Conservation (phyloP, 1,140 invertebrate genomes). For the Octopus sinensis region DNA sequence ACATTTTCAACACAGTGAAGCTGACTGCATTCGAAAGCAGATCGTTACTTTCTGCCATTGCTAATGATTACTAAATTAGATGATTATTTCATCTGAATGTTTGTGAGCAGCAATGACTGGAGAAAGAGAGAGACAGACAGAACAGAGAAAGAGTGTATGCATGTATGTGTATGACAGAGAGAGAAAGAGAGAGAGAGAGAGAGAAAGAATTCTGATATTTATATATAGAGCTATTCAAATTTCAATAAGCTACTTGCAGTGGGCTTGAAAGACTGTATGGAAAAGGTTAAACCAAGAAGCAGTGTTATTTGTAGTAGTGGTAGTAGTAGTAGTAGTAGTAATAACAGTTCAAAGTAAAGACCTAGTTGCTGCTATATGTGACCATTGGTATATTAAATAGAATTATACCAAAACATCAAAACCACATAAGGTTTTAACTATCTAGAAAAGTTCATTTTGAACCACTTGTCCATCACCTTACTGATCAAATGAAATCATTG, state of each 20-base stretch:
- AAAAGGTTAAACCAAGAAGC: neutral
- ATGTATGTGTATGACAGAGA: neutral
- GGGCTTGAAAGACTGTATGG: neutral
- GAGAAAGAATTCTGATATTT: neutral
- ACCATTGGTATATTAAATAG: neutral
- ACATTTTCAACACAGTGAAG: too few species aligned
- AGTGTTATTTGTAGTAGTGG: neutral
- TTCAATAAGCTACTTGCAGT: neutral
- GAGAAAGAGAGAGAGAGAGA: neutral
- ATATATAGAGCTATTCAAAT: neutral
- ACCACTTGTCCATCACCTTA: neutral
- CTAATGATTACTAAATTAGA: too few species aligned
- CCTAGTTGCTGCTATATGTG: neutral
- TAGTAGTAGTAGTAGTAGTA: conserved; percentile 5
- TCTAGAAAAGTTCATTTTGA: neutral
- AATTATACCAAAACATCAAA: neutral
- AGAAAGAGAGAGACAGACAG: too few species aligned
- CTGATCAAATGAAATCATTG: neutral
- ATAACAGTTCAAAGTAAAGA: neutral
- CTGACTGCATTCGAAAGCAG: too few species aligned
- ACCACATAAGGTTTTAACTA: neutral
- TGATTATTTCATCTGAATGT: too few species aligned
- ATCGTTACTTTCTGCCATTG: too few species aligned
- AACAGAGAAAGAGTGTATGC: too few species aligned
- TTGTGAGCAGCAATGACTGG: too few species aligned